Conservation (phyloP, 2,797 vertebrate genomes). For the Rhincodon typus region DNA sequence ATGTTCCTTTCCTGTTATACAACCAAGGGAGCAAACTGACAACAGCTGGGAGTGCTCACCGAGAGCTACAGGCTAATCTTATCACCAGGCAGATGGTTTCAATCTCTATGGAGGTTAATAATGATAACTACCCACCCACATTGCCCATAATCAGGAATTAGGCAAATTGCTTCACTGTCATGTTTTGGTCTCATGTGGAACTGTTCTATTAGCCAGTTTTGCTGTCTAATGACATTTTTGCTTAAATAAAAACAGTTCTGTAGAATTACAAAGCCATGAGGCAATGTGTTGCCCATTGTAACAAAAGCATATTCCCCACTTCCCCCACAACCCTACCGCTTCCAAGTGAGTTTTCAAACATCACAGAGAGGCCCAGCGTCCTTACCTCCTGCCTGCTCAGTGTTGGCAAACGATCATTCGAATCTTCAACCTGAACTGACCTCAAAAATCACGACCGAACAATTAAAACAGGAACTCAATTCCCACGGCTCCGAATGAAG, state of each 20-base stretch:
- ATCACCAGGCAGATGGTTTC: slow-evolving; percentile 28
- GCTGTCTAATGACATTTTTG: not conserved
- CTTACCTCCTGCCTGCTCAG: not conserved
- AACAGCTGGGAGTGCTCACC: not conserved
- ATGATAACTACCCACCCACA: not conserved
- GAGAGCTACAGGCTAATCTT: not conserved
- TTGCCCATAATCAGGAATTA: not conserved
- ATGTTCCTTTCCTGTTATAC: not conserved
- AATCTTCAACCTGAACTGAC: not conserved
- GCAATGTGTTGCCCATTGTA: not conserved
- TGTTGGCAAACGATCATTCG: not conserved
- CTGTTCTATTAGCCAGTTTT: not conserved
- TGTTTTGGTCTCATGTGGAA: not conserved
- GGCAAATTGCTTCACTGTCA: not conserved
- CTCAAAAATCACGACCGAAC: not conserved
- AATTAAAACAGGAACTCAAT: not conserved
- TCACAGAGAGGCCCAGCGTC: not conserved
- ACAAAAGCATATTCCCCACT: not conserved
- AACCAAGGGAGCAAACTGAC: not conserved
- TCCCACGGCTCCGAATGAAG: not conserved
- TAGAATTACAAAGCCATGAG: not conserved
- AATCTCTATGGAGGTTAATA: not conserved
- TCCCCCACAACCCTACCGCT: too few species aligned
- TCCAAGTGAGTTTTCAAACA: not conserved
- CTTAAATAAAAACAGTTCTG: not conserved